phyloP scores from a whole-genome alignment of 2,113 vertebrate species.

The Clarias macrocephalus region DNA sequence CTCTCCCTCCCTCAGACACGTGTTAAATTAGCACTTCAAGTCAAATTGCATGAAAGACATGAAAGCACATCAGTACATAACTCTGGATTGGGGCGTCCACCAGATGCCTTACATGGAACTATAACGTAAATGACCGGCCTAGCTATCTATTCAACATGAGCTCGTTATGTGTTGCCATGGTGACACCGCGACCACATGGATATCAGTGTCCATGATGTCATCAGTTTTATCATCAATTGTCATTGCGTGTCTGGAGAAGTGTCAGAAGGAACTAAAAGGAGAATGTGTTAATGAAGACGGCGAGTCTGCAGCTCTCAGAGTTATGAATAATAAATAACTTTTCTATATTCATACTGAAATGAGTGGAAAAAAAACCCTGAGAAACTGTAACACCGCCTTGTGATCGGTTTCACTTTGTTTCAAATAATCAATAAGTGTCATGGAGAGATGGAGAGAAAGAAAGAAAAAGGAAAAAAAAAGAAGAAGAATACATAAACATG shows the following conservation, averaged over 20 bases:
- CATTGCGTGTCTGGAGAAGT: not conserved
- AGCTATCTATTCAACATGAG: not conserved
- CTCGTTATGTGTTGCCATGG: not conserved
- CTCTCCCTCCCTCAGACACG: no score
- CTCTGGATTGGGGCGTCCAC: no score
- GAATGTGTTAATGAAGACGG: not conserved
- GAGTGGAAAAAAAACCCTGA: not conserved
- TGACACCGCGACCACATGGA: not conserved
- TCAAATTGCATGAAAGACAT: no score
- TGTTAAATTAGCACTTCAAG: no score
- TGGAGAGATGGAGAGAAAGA: not conserved
- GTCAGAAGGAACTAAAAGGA: conserved; percentile 3
- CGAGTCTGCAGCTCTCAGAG: not conserved
- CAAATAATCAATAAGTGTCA: not conserved
- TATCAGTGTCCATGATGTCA: not conserved
- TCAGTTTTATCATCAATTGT: not conserved
- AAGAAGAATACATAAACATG: not conserved
- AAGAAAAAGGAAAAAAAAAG: no score
- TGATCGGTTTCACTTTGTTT: not conserved
- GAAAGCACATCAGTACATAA: no score
- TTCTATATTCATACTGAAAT: not conserved
- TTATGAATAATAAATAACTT: not conserved
- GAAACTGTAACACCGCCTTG: not conserved
- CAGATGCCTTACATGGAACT: no score
- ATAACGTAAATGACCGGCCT: not conserved